Conservation (phyloP, 2,797 vertebrate species). For the Anniella stebbinsi region DNA sequence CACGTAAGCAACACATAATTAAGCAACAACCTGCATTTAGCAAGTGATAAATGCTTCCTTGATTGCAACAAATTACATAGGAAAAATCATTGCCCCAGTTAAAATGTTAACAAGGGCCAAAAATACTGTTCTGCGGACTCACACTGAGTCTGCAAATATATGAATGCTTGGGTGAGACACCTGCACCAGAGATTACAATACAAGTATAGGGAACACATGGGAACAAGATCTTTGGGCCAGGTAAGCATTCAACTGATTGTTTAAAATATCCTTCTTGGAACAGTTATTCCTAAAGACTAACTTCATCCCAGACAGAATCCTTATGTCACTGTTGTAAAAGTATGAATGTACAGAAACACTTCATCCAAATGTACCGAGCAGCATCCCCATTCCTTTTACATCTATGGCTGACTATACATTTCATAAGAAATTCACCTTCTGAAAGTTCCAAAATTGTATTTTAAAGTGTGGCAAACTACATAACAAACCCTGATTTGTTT, state of each 20-base stretch:
- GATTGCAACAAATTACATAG: neutral
- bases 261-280: neutral
- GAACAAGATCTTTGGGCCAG: neutral
- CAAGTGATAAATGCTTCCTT: constrained; percentile 30
- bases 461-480: neutral
- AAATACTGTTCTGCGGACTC: neutral
- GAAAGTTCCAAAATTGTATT: neutral
- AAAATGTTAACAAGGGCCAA: neutral
- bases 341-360: neutral
- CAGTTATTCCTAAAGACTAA: constrained; percentile 3
- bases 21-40: constrained; percentile 45
- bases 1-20: constrained; percentile 38
- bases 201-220: neutral
- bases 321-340: neutral
- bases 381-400: neutral
- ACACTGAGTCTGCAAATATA: neutral
- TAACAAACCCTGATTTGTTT: too few relatives aligned
- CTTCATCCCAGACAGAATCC: neutral
- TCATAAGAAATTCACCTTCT: neutral
- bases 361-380: neutral
- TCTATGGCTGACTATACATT: neutral
- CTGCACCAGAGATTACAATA: neutral
- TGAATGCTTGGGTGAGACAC: neutral
- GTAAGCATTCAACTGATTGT: constrained; percentile 6
- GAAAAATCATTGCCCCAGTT: neutral